Evolutionary conservation across 2,797 vertebrate genomes (phyloP).

Genomic region (Myripristis murdjan): DNA sequence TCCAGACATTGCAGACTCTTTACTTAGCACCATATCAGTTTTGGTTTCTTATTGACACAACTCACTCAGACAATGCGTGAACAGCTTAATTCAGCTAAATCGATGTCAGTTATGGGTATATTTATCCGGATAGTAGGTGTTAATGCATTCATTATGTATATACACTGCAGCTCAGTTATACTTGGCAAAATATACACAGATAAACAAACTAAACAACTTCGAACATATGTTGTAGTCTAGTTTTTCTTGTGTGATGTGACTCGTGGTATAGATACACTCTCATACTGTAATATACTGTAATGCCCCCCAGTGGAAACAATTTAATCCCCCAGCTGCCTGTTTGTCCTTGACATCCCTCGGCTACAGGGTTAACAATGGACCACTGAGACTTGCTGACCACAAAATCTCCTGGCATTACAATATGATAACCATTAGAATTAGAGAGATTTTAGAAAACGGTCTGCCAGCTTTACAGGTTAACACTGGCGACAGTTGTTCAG

Average conservation of each 20-base stretch:
- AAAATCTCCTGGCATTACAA: constrained; percentile 54
- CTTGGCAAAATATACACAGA: too few species aligned
- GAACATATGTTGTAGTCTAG: neutral
- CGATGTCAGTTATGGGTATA: neutral
- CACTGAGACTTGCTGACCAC: constrained; percentile 36
- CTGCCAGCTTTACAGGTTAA: constrained; percentile 67
- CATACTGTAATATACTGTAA: neutral
- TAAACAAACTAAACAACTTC: too few species aligned
- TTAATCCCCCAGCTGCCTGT: constrained; percentile 21
- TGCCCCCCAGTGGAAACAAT: constrained; percentile 15
- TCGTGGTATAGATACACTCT: neutral
- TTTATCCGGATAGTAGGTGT: neutral
- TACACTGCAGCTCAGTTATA: too few species aligned
- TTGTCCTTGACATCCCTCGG: constrained; percentile 27
- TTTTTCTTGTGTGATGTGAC: neutral
- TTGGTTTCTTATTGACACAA: neutral
- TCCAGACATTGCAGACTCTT: constrained; percentile 39
- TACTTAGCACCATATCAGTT: neutral
- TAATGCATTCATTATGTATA: too few species aligned
- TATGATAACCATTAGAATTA: constrained; percentile 54
- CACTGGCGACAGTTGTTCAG: constrained; percentile 47
- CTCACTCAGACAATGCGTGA: neutral
- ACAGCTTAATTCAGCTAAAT: neutral
- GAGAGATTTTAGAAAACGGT: constrained; percentile 45
- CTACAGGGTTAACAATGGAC: constrained; percentile 47